These are phyloP conservation scores for Microchrysa polita DNA, from an alignment of 2,888 invertebrate species.

Conservation along the genomic window DNA sequence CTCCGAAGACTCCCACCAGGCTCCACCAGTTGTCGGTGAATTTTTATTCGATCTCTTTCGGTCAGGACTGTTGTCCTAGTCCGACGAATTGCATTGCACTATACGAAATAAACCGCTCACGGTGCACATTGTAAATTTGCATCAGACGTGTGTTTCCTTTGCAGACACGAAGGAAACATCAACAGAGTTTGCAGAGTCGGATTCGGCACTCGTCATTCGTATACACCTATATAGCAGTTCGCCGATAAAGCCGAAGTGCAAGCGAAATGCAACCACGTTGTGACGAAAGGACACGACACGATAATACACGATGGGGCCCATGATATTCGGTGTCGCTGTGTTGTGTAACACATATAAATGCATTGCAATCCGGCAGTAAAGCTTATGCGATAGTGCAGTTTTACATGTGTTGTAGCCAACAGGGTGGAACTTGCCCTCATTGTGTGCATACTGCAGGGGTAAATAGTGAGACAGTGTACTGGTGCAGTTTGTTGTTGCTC, in stretches of 20 bases:
- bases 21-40: constrained; percentile 27
- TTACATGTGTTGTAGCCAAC: constrained; percentile 19
- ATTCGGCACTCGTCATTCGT: constrained; percentile 9
- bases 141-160: constrained; percentile 32
- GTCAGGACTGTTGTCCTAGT: constrained; percentile 1
- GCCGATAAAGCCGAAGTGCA: too few relatives aligned
- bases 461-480: constrained; percentile 12
- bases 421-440: not conserved
- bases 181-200: constrained; percentile 15
- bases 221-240: too few relatives aligned
- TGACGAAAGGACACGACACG: too few relatives aligned
- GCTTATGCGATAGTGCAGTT: constrained; percentile 33
- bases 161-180: constrained; percentile 10
- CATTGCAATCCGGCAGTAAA: constrained; percentile 15
- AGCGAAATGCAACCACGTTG: too few relatives aligned
- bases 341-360: constrained; percentile 29
- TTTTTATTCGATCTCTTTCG: not conserved
- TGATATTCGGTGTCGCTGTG: constrained; percentile 1
- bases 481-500: constrained; percentile 1
- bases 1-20: constrained; percentile 33
- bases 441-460: constrained; percentile 27
- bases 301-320: too few relatives aligned
- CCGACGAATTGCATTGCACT: not conserved
- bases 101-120: too few relatives aligned
- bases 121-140: constrained; percentile 34